Conservation (phyloP, 2,797 vertebrate genomes). For the Luscinia luscinia region DNA sequence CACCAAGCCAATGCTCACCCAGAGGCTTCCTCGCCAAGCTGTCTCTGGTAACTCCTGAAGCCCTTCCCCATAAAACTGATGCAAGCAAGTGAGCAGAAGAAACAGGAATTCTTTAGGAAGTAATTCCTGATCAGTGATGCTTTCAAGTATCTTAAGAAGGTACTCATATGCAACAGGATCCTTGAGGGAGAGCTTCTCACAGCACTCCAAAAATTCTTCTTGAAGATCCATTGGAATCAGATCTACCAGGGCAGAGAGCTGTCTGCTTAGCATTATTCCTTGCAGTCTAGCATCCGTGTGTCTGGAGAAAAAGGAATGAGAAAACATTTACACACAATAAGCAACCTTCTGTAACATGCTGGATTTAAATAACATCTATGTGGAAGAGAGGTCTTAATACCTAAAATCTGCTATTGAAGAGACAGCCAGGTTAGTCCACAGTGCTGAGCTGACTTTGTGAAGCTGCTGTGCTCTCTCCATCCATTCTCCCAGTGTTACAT, state of each 20-base stretch:
- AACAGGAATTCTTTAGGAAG: constrained; percentile 87
- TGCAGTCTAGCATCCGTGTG: constrained; percentile 87
- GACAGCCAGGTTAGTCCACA: constrained; percentile 92
- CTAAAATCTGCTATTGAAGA: constrained; percentile 86
- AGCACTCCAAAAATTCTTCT: constrained; percentile 86
- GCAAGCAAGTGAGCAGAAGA: constrained; percentile 85
- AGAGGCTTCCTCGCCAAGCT: constrained; percentile 87
- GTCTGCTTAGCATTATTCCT: constrained; percentile 82
- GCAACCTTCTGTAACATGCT: not conserved
- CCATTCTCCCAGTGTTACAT: constrained; percentile 90
- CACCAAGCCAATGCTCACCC: constrained; percentile 93
- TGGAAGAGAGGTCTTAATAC: constrained; percentile 71
- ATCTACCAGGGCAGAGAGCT: constrained; percentile 85
- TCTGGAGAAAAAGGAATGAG: constrained; percentile 46
- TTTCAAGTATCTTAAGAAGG: constrained; percentile 83
- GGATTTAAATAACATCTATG: not conserved
- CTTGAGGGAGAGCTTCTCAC: constrained; percentile 78
- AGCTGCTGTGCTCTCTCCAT: constrained; percentile 89
- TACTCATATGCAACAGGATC: constrained; percentile 82
- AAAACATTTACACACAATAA: not conserved
- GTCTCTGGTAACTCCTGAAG: constrained; percentile 70
- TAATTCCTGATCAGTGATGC: constrained; percentile 78
- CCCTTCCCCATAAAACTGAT: constrained; percentile 81
- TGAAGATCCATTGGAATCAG: constrained; percentile 83
- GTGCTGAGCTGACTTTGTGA: constrained; percentile 81